Evolutionary conservation across 2,888 invertebrate genomes (phyloP).

Genomic region (Malacosoma neustria): DNA sequence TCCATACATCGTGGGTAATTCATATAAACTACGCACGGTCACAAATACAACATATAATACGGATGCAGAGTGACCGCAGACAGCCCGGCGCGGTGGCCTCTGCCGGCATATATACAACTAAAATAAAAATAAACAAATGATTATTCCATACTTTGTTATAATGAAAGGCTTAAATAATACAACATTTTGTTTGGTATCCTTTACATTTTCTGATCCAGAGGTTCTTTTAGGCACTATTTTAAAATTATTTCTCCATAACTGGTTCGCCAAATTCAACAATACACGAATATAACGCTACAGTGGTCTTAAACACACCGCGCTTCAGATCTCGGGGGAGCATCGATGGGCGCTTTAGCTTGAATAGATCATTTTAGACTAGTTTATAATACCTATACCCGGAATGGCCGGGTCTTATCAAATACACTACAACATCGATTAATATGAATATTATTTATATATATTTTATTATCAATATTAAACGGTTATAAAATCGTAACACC

Average conservation of each 20-base stretch:
- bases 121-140: slow-evolving; percentile 51
- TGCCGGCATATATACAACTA: slow-evolving; percentile 9
- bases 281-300: slow-evolving; percentile 8
- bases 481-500: slow-evolving; percentile 43
- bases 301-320: not conserved
- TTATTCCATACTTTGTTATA: slow-evolving; percentile 48
- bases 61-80: no score
- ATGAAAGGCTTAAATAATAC: slow-evolving; percentile 45
- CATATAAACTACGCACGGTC: no score
- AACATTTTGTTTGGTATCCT: slow-evolving; percentile 30
- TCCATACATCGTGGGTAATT: not conserved
- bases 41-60: no score
- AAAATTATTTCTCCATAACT: slow-evolving; percentile 15
- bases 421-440: slow-evolving; percentile 51
- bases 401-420: slow-evolving; percentile 33
- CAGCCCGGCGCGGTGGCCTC: no score
- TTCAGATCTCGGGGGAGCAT: no score
- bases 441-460: slow-evolving; percentile 35
- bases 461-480: slow-evolving; percentile 38
- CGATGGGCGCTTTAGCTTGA: no score
- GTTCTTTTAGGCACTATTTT: slow-evolving; percentile 63
- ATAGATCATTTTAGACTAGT: slow-evolving; percentile 41
- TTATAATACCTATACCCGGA: slow-evolving; percentile 50
- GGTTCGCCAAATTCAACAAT: slow-evolving; percentile 38
- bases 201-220: slow-evolving; percentile 35